A percentile compares a stretch with the other conserved stretches of the same genome.
These are phyloP conservation scores for Elaphurus davidianus DNA, from an alignment of 2,113 vertebrate species.

Conservation along the genomic window DNA sequence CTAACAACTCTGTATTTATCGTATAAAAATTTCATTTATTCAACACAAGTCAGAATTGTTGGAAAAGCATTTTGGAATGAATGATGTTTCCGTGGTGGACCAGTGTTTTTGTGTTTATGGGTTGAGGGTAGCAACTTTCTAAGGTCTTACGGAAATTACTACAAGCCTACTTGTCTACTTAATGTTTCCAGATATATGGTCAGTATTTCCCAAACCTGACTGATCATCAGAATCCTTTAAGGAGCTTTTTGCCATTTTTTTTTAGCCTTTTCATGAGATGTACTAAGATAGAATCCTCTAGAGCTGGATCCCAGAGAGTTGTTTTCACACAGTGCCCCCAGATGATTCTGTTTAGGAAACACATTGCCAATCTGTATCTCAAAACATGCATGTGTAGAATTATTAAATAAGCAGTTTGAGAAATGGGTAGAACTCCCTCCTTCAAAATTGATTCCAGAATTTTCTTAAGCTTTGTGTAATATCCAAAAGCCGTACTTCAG, in stretches of 20 bases:
- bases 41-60: not conserved
- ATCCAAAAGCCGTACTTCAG: not conserved
- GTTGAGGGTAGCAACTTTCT: not conserved
- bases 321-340: not conserved
- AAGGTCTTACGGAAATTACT: not conserved
- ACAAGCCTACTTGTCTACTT: not conserved
- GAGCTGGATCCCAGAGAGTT: not conserved
- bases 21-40: not conserved
- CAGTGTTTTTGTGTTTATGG: not conserved
- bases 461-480: not conserved
- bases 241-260: not conserved
- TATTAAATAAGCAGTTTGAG: slow-evolving; percentile 18
- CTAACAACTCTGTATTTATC: not conserved
- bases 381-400: not conserved
- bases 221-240: not conserved
- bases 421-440: not conserved
- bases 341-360: not conserved
- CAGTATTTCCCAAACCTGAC: not conserved
- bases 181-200: not conserved
- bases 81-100: not conserved
- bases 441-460: not conserved
- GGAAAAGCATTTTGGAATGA: not conserved
- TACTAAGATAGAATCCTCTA: not conserved
- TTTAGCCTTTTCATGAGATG: not conserved
- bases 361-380: not conserved